Base-by-base conservation (phyloP, 2,888 invertebrate species). In the Scaptomyza caliginosa region DNA sequence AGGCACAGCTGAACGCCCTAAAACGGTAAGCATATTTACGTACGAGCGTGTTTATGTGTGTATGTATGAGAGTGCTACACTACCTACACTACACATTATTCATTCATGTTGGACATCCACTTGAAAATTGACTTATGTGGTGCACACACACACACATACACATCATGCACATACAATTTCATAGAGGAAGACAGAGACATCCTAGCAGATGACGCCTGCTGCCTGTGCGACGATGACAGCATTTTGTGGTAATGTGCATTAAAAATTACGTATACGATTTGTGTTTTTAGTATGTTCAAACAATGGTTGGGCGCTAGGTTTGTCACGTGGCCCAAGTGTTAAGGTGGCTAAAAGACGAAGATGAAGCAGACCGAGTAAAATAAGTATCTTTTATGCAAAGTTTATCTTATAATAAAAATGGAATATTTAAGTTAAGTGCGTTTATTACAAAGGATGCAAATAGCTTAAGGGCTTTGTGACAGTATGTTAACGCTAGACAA, bases 31-130 rank as follows among this genome's bases (percentile, higher is more conserved):
- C 74, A 67, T 67, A 65, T 66, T 70, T 76, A 55, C 67, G 46
- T 55, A 51, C 39, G 48, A 57, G 23, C 51, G 23, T 32, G 26
- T 17, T 10, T 10, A 23, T 43, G 38, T 21, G 21, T 42, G 8
- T 28, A 26, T 40, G n/a, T 38, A n/a, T 30, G 28, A 30, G 34
- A 30, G 34, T 39, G 43, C 50, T 43, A 55, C 55, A 66, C 36
- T 16, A 64, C 54, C 51, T 59, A 66, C 52, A 67, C 45, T 58
- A 62, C 66, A 67, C 84, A 81, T 81, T 80, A 84, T 71, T 81
- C 84, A 84, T 81, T 84, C 84, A 81, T 77, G 81, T 81, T 66
- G 84, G 81, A 81, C 77, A 77, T 75, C 77, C 75, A 81, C 77
- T 84, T 79, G 76, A 69, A 81, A 81, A 80, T 84, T 80, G 81